These are phyloP conservation scores for Venturia canescens DNA, from an alignment of 1,140 invertebrate species.

Conservation along the genomic window DNA sequence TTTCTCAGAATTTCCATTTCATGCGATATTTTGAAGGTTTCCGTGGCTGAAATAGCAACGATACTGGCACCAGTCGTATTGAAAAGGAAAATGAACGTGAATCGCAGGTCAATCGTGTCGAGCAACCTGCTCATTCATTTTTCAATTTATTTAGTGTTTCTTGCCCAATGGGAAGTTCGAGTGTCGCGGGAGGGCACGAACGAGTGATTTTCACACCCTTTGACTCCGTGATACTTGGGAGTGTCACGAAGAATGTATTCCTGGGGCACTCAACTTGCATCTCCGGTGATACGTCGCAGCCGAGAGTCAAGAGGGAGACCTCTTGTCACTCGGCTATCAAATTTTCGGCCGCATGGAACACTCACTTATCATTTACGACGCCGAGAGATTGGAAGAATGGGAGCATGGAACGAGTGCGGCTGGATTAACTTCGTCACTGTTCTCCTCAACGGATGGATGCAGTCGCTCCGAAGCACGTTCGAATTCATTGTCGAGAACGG, in stretches of 20 bases:
- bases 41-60: background rate
- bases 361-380: constrained; percentile 34
- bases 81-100: background rate
- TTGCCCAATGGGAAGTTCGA: background rate
- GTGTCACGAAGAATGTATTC: constrained; percentile 23
- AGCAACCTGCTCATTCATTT: background rate
- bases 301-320: constrained; percentile 34
- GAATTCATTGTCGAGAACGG: too few species aligned
- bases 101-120: too few species aligned
- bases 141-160: background rate
- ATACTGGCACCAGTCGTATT: background rate
- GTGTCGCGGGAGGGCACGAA: background rate
- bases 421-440: background rate
- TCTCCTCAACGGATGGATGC: background rate
- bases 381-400: background rate
- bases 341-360: constrained; percentile 32
- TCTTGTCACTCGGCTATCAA: constrained; percentile 47
- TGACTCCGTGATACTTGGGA: constrained; percentile 14
- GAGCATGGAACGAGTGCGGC: background rate
- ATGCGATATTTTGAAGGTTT: too few species aligned
- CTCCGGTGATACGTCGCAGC: constrained; percentile 17
- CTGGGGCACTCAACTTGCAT: constrained; percentile 35
- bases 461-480: background rate
- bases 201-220: background rate
- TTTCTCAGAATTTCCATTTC: too few species aligned